A percentile compares a stretch with the other conserved stretches of the same genome.
Evolutionary conservation across 2,888 invertebrate species (phyloP).

Genomic region (Stegana nigrithorax): DNA sequence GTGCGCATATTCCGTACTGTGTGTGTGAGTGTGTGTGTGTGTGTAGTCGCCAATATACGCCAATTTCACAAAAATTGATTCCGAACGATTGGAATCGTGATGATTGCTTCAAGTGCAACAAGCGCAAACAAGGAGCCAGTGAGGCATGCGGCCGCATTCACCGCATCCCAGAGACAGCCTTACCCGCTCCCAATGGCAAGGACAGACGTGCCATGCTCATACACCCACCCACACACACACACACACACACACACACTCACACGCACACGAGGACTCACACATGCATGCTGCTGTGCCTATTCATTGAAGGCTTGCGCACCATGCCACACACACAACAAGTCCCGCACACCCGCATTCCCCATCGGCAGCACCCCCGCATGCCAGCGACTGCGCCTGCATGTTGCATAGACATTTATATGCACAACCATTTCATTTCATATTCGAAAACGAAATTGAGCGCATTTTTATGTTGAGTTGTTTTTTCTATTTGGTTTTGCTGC

Average conservation of each 20-base stretch:
- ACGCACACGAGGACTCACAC: neutral
- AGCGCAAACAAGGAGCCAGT: neutral
- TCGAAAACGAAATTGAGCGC: slow-evolving; percentile 41
- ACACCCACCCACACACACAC: neutral
- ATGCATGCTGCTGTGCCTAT: neutral
- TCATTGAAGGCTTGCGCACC: neutral
- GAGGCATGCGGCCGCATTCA: neutral
- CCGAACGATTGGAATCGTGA: slow-evolving; percentile 36
- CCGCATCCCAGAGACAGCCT: neutral
- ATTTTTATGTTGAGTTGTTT: too few relatives aligned
- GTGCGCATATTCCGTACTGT: too few relatives aligned
- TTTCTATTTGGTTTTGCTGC: too few relatives aligned
- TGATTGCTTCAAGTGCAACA: slow-evolving; percentile 12
- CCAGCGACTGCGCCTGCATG: neutral
- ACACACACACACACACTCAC: neutral
- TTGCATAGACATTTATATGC: neutral
- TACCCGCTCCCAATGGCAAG: too few relatives aligned
- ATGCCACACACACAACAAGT: too few relatives aligned
- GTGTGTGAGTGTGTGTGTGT: neutral
- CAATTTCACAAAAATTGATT: slow-evolving; percentile 49
- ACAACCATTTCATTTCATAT: slow-evolving; percentile 1
- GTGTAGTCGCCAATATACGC: slow-evolving; percentile 12
- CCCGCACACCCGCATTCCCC: too few relatives aligned
- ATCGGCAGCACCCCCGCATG: too few relatives aligned
- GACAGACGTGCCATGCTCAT: neutral